Conservation (phyloP, 2,797 vertebrate genomes). For the Phoxinus dragarum region DNA sequence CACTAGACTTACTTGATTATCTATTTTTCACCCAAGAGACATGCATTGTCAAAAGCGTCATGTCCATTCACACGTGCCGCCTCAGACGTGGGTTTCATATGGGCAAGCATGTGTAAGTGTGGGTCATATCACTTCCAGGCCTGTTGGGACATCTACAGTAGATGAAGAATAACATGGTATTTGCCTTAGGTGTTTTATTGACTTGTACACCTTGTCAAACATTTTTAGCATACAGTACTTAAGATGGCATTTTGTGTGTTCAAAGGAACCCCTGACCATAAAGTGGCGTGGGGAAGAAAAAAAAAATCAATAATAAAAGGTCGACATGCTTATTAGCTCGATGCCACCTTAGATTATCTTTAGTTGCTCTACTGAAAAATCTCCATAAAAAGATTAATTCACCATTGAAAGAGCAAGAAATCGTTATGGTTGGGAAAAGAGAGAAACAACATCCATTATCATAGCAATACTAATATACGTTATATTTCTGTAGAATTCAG, state of each 20-base stretch:
- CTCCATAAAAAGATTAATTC: background rate
- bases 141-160: background rate
- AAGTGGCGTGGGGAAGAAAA: background rate
- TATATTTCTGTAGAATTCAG: background rate
- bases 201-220: background rate
- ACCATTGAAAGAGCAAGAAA: background rate
- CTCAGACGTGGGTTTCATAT: background rate
- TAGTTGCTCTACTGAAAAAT: background rate
- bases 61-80: background rate
- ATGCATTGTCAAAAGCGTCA: background rate
- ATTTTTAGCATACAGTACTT: background rate
- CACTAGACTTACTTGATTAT: background rate
- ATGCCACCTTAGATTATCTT: background rate
- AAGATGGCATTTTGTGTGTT: background rate
- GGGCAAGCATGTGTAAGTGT: background rate
- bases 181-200: constrained; percentile 4
- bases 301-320: constrained; percentile 8
- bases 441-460: background rate
- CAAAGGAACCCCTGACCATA: background rate
- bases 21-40: background rate
- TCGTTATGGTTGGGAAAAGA: background rate
- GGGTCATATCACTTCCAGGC: background rate
- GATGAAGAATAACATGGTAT: background rate
- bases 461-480: background rate
- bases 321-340: background rate